Evolutionary conservation across 1,140 invertebrate genomes (phyloP), one percentile per base, ranked within the genome.

Genomic region (Diabrotica virgifera): DNA sequence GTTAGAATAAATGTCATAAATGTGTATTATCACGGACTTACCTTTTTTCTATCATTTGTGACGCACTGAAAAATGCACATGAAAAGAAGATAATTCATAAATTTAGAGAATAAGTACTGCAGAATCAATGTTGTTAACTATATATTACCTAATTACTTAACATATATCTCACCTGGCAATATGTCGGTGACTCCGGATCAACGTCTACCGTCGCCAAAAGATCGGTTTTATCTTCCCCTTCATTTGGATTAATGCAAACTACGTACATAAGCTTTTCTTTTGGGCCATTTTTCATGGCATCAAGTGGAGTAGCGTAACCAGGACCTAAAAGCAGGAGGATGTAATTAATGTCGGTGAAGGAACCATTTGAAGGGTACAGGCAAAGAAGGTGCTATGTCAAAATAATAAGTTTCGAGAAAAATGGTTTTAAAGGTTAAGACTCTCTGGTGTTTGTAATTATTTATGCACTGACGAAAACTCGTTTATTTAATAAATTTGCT

Each of bases 151-250:
- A 12, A 11, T 6, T 13, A 55, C n/a, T 11, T 8, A 24, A 24
- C 36, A 66, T 4, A 66, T 4, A 24, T 24, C 66, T 75, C 78
- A 95, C 95, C 86, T 96, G 85, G 62, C 85, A 86, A 78, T 92
- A 98, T n/a, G 88, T 92, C 4, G 88, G 78, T 53, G 95, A 97
- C 1, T 85, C 72, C 0, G 94, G 94, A 80, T 98, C 90, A 5
- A 98, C 90, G 76, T 98, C 95, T 0, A 98, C 86, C 0, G 94
- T 96, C 7, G 91, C 87, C 12, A 98, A 81, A 73, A 96, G 94
- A 80, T 99, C 96, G 0, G 91, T 85, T 76, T 91, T 89, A 0
- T 74, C 76, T 52, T 80, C 78, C 0, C 81, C 80, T 36, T 83
- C 74, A 71, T 91, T 84, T 0, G 91, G 90, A 68, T 90, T 87